These are phyloP conservation scores for Andrena marginata DNA, from an alignment of 2,888 invertebrate species.

Conservation along the genomic window DNA sequence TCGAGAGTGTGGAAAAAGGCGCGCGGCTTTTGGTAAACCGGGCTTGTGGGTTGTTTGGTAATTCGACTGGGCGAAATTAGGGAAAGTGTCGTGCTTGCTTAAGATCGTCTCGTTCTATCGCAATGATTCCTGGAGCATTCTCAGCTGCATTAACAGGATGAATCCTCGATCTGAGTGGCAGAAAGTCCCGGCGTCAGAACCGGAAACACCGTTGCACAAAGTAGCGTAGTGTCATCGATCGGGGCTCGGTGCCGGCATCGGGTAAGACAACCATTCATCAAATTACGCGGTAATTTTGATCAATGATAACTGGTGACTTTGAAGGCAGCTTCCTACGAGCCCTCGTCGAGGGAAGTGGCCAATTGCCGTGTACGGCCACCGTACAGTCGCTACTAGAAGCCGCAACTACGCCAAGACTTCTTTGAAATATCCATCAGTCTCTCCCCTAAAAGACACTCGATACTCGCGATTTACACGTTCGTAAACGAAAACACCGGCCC, in stretches of 20 bases:
- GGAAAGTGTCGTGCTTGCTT: no score
- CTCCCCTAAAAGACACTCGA: not conserved
- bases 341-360: slow-evolving; percentile 83
- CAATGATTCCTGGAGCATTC: no score
- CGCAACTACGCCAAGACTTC: slow-evolving; percentile 65
- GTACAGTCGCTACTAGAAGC: slow-evolving; percentile 83
- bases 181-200: not conserved
- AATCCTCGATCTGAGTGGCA: no score
- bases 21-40: not conserved
- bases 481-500: no score
- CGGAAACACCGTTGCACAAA: not conserved
- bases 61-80: no score
- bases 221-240: slow-evolving; percentile 67
- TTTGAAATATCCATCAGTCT: slow-evolving; percentile 13
- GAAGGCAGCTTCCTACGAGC: slow-evolving; percentile 84
- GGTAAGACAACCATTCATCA: slow-evolving; percentile 72
- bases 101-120: no score
- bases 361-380: slow-evolving; percentile 80
- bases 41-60: not conserved
- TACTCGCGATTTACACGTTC: not conserved
- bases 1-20: not conserved
- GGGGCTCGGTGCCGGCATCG: slow-evolving; percentile 57
- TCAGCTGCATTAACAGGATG: no score
- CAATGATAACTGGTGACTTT: slow-evolving; percentile 85
- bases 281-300: slow-evolving; percentile 82